These are phyloP conservation scores for Orchesellides sinensis DNA, from an alignment of 2,888 invertebrate genomes.

Conservation along the genomic window DNA sequence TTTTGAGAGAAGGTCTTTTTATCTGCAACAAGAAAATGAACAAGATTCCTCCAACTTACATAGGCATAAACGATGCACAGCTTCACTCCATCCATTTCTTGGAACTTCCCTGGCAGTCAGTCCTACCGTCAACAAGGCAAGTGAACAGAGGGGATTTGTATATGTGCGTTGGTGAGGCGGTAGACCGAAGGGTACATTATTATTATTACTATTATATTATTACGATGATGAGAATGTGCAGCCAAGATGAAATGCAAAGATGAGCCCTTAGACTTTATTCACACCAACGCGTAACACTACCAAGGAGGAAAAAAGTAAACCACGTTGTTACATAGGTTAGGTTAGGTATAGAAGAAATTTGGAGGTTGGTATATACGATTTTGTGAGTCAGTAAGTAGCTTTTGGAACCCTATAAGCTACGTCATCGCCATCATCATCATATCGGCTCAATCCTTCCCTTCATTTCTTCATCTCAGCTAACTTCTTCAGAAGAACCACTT, in stretches of 20 bases:
- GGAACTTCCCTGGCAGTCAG: constrained; percentile 34
- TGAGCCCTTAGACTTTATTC: constrained; percentile 61
- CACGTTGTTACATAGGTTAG: constrained; percentile 40
- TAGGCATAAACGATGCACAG: constrained; percentile 30
- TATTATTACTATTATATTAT: constrained; percentile 55
- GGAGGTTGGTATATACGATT: not conserved
- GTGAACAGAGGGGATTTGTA: constrained; percentile 8
- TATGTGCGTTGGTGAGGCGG: constrained; percentile 35
- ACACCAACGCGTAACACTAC: constrained; percentile 50
- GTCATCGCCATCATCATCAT: constrained; percentile 24
- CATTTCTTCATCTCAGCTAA: constrained; percentile 6
- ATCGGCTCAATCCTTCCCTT: not conserved
- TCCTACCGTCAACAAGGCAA: constrained; percentile 10
- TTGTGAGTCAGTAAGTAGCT: not conserved
- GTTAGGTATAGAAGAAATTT: too few species aligned
- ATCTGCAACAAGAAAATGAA: constrained; percentile 2
- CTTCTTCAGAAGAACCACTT: constrained; percentile 39
- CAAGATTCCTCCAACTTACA: constrained; percentile 20
- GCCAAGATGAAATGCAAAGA: constrained; percentile 11
- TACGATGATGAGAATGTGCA: constrained; percentile 23
- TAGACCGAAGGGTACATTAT: constrained; percentile 58
- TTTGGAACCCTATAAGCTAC: constrained; percentile 6
- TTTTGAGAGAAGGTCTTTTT: constrained; percentile 32
- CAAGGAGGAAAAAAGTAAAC: constrained; percentile 35
- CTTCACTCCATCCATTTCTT: constrained; percentile 55